Conservation (phyloP, 2,888 invertebrate genomes). For the Volucella inanis region DNA sequence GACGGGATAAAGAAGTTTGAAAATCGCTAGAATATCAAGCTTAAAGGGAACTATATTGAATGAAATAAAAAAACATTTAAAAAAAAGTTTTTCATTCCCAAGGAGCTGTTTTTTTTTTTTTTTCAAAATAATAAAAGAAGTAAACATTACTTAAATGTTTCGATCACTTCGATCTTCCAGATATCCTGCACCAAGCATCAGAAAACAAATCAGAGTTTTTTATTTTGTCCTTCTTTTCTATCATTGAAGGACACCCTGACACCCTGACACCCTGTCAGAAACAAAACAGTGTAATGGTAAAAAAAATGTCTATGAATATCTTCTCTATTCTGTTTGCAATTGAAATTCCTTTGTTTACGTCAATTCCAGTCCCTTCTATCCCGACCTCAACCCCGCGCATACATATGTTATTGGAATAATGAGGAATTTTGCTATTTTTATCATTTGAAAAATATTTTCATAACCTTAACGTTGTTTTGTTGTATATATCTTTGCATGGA, state of each 20-base stretch:
- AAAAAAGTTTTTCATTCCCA: too few species aligned
- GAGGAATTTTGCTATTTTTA: slow-evolving; percentile 22
- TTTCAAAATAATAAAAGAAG: too few species aligned
- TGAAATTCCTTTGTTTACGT: slow-evolving; percentile 22
- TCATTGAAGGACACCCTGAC: too few species aligned
- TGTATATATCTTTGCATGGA: neutral
- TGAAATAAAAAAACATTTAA: too few species aligned
- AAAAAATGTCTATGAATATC: slow-evolving; percentile 32
- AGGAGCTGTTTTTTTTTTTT: too few species aligned
- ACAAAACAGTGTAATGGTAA: neutral
- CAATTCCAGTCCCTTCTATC: too few species aligned
- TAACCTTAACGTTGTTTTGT: slow-evolving; percentile 2
- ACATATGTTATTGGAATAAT: neutral
- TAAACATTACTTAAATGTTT: too few species aligned
- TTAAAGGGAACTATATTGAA: too few species aligned
- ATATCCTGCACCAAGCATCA: too few species aligned
- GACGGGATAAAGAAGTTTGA: too few species aligned
- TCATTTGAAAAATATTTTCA: slow-evolving; percentile 34
- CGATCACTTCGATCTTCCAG: too few species aligned
- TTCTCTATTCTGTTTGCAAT: slow-evolving; percentile 16
- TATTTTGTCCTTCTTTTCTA: neutral
- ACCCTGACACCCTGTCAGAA: slow-evolving; percentile 6
- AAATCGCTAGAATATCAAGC: too few species aligned
- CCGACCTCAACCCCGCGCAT: neutral
- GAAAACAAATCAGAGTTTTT: neutral